phyloP scores from a whole-genome alignment of 30 jellyfish, hydroid and myxozoan species.

The Nemopilema nomurai region DNA sequence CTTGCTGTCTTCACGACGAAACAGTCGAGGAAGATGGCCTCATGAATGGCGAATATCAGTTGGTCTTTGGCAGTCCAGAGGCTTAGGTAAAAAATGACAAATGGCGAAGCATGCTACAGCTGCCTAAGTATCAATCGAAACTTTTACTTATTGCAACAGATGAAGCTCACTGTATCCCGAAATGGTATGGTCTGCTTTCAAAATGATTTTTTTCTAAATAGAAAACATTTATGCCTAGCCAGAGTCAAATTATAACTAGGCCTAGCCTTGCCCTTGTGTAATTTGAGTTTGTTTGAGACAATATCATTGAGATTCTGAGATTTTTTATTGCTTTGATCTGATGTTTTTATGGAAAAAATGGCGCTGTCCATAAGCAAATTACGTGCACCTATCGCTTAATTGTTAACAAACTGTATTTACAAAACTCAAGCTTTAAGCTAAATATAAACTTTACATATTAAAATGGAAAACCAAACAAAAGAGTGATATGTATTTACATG shows the following conservation, averaged over 20 bases:
- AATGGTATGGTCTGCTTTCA: background rate
- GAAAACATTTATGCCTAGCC: too few species aligned
- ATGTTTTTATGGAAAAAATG: background rate
- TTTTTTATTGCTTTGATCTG: background rate
- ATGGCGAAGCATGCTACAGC: constrained; percentile 1
- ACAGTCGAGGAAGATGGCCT: constrained; percentile 1
- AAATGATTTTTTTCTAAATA: background rate
- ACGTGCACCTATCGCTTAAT: too few species aligned
- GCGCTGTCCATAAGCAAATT: background rate
- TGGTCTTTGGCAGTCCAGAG: constrained; percentile 21
- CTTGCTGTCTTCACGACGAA: constrained; percentile 22
- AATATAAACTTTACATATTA: too few species aligned
- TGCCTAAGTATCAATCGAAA: background rate
- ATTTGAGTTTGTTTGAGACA: background rate
- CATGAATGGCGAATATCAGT: constrained; percentile 5
- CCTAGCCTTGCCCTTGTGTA: background rate
- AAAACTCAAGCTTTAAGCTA: too few species aligned
- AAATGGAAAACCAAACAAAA: too few species aligned
- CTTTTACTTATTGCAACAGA: background rate
- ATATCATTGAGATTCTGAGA: background rate
- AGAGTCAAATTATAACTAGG: too few species aligned
- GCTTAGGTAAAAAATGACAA: constrained; percentile 9
- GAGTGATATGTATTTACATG: too few species aligned
- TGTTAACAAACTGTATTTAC: too few species aligned
- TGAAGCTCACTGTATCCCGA: background rate